phyloP scores from a whole-genome alignment of 2,888 invertebrate species.

The Cremastobaeus sp. region DNA sequence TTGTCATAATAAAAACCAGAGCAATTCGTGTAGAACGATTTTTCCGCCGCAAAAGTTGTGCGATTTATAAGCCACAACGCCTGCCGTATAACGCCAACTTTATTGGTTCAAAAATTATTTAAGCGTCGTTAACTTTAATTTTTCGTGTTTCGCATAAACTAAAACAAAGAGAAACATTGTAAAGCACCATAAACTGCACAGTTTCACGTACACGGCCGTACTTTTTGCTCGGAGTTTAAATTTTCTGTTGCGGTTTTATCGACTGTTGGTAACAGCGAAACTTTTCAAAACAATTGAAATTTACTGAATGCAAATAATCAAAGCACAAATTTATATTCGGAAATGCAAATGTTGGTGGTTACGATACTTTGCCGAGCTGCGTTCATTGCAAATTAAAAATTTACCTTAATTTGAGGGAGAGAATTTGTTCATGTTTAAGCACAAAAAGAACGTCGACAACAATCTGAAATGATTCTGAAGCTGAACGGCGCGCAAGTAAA shows the following conservation, averaged over 20 bases:
- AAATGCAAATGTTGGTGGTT: slow-evolving; percentile 15
- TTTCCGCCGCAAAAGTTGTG: slow-evolving; percentile 18
- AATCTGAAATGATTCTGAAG: slow-evolving; percentile 22
- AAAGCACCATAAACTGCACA: slow-evolving; percentile 8
- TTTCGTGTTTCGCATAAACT: slow-evolving; percentile 25
- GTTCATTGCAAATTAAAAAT: slow-evolving; percentile 24
- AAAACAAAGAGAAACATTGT: neutral
- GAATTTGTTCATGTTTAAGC: slow-evolving; percentile 29
- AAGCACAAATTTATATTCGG: slow-evolving; percentile 1
- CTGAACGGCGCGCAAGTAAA: slow-evolving; percentile 23
- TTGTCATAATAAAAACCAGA: slow-evolving; percentile 46
- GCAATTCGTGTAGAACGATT: slow-evolving; percentile 28
- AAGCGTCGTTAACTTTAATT: slow-evolving; percentile 23
- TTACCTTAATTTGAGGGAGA: slow-evolving; percentile 19
- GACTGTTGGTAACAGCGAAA: slow-evolving; percentile 3
- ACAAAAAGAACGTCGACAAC: slow-evolving; percentile 28
- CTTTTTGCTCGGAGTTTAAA: too few species aligned
- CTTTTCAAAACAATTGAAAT: slow-evolving; percentile 6
- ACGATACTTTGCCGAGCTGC: slow-evolving; percentile 7
- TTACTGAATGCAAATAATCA: slow-evolving; percentile 12
- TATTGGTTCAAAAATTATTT: slow-evolving; percentile 38
- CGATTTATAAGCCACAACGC: slow-evolving; percentile 33
- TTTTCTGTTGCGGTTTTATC: neutral
- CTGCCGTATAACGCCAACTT: slow-evolving; percentile 11
- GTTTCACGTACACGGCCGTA: slow-evolving; percentile 12